Conservation (phyloP, 2,113 vertebrate genomes). For the Solenodon paradoxus region DNA sequence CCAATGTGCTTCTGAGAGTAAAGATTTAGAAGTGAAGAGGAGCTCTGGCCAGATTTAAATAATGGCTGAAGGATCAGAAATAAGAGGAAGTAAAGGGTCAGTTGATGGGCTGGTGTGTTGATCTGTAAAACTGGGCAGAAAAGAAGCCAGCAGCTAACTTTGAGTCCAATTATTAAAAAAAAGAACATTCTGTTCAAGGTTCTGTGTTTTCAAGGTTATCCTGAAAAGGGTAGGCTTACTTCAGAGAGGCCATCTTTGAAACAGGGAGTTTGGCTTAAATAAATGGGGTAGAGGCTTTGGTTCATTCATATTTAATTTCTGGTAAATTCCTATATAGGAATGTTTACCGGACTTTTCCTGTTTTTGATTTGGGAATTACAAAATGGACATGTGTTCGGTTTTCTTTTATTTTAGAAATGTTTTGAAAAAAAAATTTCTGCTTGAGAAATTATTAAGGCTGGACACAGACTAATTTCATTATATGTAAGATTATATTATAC, state of each 20-base stretch:
- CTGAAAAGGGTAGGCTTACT: background rate
- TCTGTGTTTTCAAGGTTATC: background rate
- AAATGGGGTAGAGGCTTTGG: background rate
- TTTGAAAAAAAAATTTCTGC: background rate
- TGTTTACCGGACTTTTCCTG: background rate
- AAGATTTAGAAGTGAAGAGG: conserved; percentile 41
- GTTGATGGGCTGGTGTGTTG: background rate
- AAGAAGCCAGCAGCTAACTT: background rate
- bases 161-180: conserved; percentile 6
- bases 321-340: background rate
- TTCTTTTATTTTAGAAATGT: conserved; percentile 13
- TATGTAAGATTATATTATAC: no score
- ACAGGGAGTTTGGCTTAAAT: background rate
- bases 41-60: conserved; percentile 52
- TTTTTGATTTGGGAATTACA: background rate
- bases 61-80: conserved; percentile 46
- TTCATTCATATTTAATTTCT: background rate
- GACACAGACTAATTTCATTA: background rate
- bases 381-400: background rate
- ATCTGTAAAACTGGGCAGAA: background rate
- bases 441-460: background rate
- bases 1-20: conserved; percentile 30
- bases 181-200: background rate
- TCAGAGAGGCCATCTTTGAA: background rate
- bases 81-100: conserved; percentile 30